A percentile compares a stretch with the other conserved stretches of the same genome.
phyloP scores from a whole-genome alignment of 1,140 invertebrate species.

The Pogonognathellus flavescens region DNA sequence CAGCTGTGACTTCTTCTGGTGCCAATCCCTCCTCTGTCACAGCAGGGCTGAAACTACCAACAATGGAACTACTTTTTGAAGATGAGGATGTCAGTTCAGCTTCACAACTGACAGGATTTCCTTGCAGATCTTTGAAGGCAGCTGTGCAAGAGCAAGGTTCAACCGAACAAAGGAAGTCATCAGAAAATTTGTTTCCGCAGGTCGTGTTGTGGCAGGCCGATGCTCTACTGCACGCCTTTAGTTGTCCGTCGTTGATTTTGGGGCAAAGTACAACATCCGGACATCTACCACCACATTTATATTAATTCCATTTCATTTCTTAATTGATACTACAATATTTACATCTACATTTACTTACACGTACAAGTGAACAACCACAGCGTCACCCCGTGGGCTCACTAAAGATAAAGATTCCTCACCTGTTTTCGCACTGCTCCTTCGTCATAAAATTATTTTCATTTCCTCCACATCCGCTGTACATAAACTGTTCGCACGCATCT shows the following conservation, averaged over 20 bases:
- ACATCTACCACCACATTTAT: slow-evolving; percentile 55
- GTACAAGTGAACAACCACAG: not conserved
- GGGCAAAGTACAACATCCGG: slow-evolving; percentile 70
- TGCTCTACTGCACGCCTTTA: slow-evolving; percentile 68
- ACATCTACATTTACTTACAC: no score
- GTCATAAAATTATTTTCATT: slow-evolving; percentile 75
- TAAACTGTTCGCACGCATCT: slow-evolving; percentile 73
- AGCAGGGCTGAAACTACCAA: not conserved
- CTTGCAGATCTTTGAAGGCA: slow-evolving; percentile 68
- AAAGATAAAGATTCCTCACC: slow-evolving; percentile 7
- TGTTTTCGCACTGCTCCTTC: slow-evolving; percentile 69
- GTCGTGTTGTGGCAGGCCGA: slow-evolving; percentile 68
- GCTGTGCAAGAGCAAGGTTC: slow-evolving; percentile 71
- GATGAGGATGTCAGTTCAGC: slow-evolving; percentile 1
- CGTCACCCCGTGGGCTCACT: not conserved
- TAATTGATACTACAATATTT: no score
- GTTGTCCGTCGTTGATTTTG: slow-evolving; percentile 65
- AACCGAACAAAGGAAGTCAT: slow-evolving; percentile 69
- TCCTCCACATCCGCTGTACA: slow-evolving; percentile 74
- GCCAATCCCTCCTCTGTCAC: not conserved
- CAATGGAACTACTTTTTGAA: slow-evolving; percentile 18
- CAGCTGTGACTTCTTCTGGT: slow-evolving; percentile 59
- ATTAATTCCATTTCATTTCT: no score
- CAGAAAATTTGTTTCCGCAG: slow-evolving; percentile 67
- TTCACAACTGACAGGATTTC: slow-evolving; percentile 51